Conservation (phyloP, 1,140 invertebrate genomes). For the Tyrophagus putrescentiae region DNA sequence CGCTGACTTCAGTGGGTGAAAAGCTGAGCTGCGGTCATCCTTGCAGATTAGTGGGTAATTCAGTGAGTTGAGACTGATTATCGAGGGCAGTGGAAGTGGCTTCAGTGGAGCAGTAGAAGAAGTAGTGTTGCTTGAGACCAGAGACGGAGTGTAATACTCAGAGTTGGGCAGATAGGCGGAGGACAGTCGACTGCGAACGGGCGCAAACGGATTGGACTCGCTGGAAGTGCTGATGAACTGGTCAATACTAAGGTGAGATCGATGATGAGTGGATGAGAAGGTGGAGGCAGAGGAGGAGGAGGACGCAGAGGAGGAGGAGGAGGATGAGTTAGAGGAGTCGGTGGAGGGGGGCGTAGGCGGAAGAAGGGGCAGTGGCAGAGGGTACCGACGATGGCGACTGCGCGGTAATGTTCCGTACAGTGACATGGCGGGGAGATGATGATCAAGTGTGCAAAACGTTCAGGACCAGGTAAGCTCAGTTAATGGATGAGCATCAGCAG, state of each 20-base stretch:
- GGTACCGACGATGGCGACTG: background rate
- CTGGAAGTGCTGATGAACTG: background rate
- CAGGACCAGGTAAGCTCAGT: background rate
- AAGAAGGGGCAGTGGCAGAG: too few relatives aligned
- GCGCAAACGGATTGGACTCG: too few relatives aligned
- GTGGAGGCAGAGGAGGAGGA: too few relatives aligned
- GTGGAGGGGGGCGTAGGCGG: too few relatives aligned
- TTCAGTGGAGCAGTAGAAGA: background rate
- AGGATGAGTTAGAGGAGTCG: too few relatives aligned
- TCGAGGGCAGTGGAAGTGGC: slow-evolving; percentile 1
- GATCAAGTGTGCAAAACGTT: too few relatives aligned
- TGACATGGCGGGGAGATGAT: background rate
- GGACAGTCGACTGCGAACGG: too few relatives aligned
- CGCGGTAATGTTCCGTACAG: slow-evolving; percentile 9
- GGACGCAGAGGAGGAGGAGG: too few relatives aligned
- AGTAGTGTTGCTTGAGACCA: background rate
- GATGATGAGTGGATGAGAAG: too few relatives aligned
- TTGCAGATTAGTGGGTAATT: background rate
- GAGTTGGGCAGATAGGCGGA: too few relatives aligned
- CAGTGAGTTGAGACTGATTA: background rate
- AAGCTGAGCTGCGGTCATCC: background rate
- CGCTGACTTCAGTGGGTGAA: background rate
- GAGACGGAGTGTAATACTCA: background rate
- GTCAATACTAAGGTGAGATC: background rate
- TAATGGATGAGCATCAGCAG: background rate